A percentile compares a stretch with the other conserved stretches of the same genome.
Evolutionary conservation across 2,113 vertebrate species (phyloP).

Genomic region (Microcebus jonahi): DNA sequence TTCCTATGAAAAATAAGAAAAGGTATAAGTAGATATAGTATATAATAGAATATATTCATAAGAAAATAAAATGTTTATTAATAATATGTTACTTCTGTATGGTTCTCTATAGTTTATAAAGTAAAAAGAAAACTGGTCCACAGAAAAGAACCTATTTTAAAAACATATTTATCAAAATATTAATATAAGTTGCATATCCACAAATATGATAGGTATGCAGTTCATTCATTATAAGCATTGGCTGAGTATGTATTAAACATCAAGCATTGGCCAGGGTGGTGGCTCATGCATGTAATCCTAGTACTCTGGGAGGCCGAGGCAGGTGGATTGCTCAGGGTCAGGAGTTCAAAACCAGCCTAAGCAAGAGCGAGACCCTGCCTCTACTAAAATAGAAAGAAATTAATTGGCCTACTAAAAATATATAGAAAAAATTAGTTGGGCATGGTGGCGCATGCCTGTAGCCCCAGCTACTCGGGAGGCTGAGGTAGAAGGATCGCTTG

Average conservation of each 20-base stretch:
- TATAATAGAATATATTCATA: not conserved
- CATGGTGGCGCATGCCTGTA: no score
- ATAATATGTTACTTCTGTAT: not conserved
- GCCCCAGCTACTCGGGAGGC: no score
- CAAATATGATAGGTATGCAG: not conserved
- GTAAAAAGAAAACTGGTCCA: not conserved
- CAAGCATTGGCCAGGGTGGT: no score
- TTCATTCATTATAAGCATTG: not conserved
- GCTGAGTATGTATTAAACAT: not conserved
- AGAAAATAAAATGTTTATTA: not conserved
- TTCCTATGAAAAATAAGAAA: not conserved
- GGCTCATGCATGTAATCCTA: no score
- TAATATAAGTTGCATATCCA: not conserved
- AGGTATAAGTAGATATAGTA: not conserved
- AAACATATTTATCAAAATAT: not conserved
- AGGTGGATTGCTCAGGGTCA: no score
- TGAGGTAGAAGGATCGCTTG: no score
- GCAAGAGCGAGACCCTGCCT: no score
- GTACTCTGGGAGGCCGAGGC: no score
- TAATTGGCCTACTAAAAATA: no score
- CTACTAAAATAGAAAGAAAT: no score
- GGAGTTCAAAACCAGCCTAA: no score
- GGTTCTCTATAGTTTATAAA: not conserved
- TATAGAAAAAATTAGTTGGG: no score
- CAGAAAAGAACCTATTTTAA: not conserved